These are phyloP conservation scores for Morpho deidamia DNA, from an alignment of 2,888 invertebrate species.

Conservation along the genomic window DNA sequence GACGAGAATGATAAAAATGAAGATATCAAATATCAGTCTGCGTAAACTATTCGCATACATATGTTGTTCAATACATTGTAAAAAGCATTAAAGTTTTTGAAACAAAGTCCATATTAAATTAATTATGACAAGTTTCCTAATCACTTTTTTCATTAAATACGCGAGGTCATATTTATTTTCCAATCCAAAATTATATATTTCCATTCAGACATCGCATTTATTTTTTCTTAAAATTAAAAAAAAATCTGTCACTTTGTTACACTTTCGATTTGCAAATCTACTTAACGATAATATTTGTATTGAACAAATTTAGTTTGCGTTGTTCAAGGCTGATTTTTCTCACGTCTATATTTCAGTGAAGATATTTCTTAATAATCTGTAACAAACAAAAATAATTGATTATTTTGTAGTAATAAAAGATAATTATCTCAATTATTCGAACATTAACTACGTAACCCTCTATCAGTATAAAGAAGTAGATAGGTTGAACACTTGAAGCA, in stretches of 20 bases:
- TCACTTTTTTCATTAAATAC: conserved; percentile 22
- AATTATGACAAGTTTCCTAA: not conserved
- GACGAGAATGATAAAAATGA: not conserved
- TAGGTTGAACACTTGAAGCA: too few relatives aligned
- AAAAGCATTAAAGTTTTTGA: too few relatives aligned
- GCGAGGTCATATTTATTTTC: conserved; percentile 46
- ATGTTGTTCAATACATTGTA: not conserved
- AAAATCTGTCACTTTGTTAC: not conserved
- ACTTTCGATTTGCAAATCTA: not conserved
- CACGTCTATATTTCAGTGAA: not conserved
- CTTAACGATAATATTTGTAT: not conserved
- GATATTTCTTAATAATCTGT: not conserved
- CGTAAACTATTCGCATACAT: not conserved
- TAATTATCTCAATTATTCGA: too few relatives aligned
- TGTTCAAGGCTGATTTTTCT: not conserved
- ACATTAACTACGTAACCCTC: too few relatives aligned
- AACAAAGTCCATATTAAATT: too few relatives aligned
- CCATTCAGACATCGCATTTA: not conserved
- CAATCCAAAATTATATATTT: conserved; percentile 28
- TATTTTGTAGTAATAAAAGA: too few relatives aligned
- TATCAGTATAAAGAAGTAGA: too few relatives aligned
- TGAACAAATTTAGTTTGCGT: not conserved
- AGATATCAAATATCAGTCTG: not conserved
- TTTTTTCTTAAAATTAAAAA: not conserved
- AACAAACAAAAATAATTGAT: not conserved